These are phyloP conservation scores for Polydrusus tereticollis DNA, from an alignment of 2,888 invertebrate species.

Conservation along the genomic window DNA sequence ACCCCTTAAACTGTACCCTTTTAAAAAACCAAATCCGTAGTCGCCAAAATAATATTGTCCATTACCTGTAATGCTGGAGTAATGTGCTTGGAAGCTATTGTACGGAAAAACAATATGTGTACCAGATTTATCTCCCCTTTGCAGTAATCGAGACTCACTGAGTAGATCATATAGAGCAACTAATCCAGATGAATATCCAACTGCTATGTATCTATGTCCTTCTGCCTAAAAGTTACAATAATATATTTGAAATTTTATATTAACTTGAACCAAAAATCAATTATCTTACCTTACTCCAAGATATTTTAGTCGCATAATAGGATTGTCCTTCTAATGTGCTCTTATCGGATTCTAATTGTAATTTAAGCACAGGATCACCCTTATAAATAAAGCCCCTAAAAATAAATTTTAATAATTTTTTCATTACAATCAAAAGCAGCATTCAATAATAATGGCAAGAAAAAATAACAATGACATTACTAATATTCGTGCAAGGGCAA, in stretches of 20 bases:
- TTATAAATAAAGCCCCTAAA: conserved; percentile 67
- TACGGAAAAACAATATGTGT: conserved; percentile 71
- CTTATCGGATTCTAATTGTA: conserved; percentile 60
- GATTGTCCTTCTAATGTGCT: conserved; percentile 5
- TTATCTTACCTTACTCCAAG: conserved; percentile 67
- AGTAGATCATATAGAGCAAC: conserved; percentile 75
- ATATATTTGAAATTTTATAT: too few relatives aligned
- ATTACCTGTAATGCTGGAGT: conserved; percentile 72
- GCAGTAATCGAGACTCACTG: conserved; percentile 68
- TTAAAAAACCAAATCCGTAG: too few relatives aligned
- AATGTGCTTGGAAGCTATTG: conserved; percentile 73
- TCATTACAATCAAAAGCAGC: neutral
- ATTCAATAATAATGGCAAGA: too few relatives aligned
- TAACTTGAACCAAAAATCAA: too few relatives aligned
- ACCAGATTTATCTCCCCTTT: conserved; percentile 62
- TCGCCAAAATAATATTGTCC: neutral
- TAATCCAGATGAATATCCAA: conserved; percentile 78
- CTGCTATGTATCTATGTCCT: conserved; percentile 72
- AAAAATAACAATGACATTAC: too few relatives aligned
- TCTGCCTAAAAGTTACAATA: conserved; percentile 66
- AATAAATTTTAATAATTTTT: conserved; percentile 34
- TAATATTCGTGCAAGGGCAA: too few relatives aligned
- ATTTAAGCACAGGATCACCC: conserved; percentile 68
- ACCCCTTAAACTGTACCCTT: too few relatives aligned
- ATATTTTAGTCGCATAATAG: conserved; percentile 70